phyloP scores from a whole-genome alignment of 1,140 invertebrate species.

The Adoxophyes honmai region DNA sequence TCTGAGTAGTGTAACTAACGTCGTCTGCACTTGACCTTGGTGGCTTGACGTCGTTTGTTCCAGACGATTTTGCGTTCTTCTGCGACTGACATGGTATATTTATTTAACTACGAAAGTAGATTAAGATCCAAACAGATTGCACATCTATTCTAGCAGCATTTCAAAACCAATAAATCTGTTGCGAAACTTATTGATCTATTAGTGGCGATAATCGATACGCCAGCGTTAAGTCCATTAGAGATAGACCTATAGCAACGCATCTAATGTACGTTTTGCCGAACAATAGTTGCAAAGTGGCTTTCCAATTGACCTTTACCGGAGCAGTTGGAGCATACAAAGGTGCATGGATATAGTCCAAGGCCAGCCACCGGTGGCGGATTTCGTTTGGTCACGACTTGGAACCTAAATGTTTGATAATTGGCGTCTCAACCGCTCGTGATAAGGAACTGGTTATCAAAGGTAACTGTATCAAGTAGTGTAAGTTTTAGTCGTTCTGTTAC shows the following conservation, averaged over 20 bases:
- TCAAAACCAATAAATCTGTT: too few species aligned
- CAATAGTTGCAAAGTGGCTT: constrained; percentile 36
- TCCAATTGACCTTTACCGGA: constrained; percentile 66
- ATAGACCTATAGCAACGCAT: not conserved
- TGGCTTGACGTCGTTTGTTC: too few species aligned
- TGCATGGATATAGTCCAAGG: constrained; percentile 69
- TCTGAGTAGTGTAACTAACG: constrained; percentile 1
- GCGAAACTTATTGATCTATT: too few species aligned
- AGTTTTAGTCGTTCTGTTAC: too few species aligned
- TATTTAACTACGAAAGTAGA: too few species aligned
- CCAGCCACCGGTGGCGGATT: constrained; percentile 52
- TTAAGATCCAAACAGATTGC: too few species aligned
- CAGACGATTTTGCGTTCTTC: too few species aligned
- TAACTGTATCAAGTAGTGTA: not conserved
- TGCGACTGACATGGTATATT: too few species aligned
- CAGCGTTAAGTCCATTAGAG: not conserved
- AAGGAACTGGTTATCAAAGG: constrained; percentile 12
- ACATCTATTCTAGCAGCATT: too few species aligned
- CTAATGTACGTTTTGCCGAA: not conserved
- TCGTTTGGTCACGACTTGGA: constrained; percentile 15
- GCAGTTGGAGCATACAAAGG: constrained; percentile 32
- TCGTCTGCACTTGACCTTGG: constrained; percentile 11
- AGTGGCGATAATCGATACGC: not conserved
- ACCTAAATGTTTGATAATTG: constrained; percentile 12
- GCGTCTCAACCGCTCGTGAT: constrained; percentile 1